These are phyloP conservation scores for Gopherus evgoodei DNA, from an alignment of 2,113 vertebrate genomes.

Conservation along the genomic window DNA sequence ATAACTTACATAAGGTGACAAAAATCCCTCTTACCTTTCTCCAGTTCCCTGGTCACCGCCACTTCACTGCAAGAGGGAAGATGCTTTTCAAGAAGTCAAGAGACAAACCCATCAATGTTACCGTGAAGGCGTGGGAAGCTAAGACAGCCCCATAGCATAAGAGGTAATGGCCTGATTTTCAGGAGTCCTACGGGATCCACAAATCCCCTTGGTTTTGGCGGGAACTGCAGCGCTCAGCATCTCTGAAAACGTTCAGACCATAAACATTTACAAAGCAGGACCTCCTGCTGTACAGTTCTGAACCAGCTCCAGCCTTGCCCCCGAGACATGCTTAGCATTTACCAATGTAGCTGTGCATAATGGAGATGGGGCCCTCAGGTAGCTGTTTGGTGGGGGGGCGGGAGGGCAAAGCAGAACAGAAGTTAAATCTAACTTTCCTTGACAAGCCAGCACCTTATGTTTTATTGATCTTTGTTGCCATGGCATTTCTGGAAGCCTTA, in stretches of 20 bases:
- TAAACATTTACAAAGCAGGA: background rate
- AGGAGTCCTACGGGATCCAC: background rate
- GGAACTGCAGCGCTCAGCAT: background rate
- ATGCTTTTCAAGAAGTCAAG: background rate
- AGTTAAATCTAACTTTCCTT: background rate
- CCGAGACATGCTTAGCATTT: background rate
- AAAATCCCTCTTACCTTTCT: background rate
- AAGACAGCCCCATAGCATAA: too few relatives aligned
- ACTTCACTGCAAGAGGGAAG: background rate
- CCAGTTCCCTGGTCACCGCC: background rate
- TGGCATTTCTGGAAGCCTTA: background rate
- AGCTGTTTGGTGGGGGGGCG: background rate
- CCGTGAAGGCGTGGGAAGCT: background rate
- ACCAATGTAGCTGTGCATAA: background rate
- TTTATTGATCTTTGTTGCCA: background rate
- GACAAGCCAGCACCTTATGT: background rate
- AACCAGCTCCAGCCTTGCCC: background rate
- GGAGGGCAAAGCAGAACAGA: background rate
- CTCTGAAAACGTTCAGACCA: background rate
- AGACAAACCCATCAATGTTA: background rate
- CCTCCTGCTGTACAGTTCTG: too few relatives aligned
- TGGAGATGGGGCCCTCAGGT: rapidly evolving
- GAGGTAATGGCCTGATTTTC: background rate
- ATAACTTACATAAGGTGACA: rapidly evolving
- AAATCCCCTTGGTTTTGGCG: background rate